Base-by-base conservation (phyloP, 2,888 invertebrate genomes). In the Cosmopolites sordidus region DNA sequence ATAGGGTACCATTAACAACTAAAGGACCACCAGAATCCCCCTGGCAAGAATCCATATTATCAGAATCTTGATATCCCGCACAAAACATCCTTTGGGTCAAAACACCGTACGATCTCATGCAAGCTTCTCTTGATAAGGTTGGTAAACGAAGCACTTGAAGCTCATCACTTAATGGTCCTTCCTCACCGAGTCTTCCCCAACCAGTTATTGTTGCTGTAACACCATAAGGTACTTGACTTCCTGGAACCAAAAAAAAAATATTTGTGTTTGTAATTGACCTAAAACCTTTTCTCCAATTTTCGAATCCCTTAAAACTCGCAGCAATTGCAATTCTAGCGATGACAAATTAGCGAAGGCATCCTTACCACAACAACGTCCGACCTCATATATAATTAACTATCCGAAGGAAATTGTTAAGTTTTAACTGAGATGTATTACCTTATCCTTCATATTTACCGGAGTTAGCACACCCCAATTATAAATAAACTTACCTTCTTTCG, bases 1-100 rank as follows among this genome's bases (percentile, higher is more conserved):
- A 58, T 14, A 68, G 59, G 17, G 54, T 49, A 11, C 59, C 59
- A 22, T 59, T 49, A 4, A 62, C 51, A 6, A 62, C 59, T 41
- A 66, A 49, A 17, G 68, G 68, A n/a, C 69, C 68, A 11, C 69
- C 69, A 30, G 66, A 66, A 51, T 69, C 69, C n/a, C 67, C 68
- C 55, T 65, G 61, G 50, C 66, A 67, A 5, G 61, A 49, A 43
- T 66, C 65, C 37, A 9, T 16, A 5, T 40, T 40, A 4, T 16
- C 17, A 14, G 15, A 16, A 4, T 16, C 40, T 16, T 12, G 16
- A 16, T 40, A 40, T 12, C 40, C 40, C 8, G 40, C 40, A 16
- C 40, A 40, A 16, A 40, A 40, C 17, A 16, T 40, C 15, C 40
- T 3, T 16, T 40, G 40, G 5, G 40, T 40, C 11, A 40, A 40